Base-by-base conservation (phyloP, 2,888 invertebrate species). In the Lutraria lutraria region DNA sequence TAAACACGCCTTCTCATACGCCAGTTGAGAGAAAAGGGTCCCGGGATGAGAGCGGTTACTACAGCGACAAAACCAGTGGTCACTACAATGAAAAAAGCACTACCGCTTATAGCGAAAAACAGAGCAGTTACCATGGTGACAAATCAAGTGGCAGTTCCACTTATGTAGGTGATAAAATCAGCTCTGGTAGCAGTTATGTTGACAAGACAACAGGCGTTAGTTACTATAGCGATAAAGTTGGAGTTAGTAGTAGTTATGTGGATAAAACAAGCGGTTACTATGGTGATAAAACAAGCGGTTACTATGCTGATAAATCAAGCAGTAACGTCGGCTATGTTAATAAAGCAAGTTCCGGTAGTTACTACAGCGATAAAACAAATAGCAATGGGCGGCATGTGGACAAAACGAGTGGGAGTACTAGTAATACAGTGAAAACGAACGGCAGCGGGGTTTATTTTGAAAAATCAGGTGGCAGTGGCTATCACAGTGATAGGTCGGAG, bases 11-110 rank as follows among this genome's bases (percentile, higher is more conserved):
- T 43, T 54, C 84, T 13, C 76, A 72, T 53, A 31, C 76, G 21
- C 52, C 84, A 25, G 16, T 80, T 12, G 85, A 85, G 34, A 79
- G 85, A 43, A 85, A 80, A 34, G 60, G 80, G 29, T 85, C 79
- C 3, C 25, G 80, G 43, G 85, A 85, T 16, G 85, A 85, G n/a
- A 80, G 80, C 60, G 85, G 79, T 34, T 80, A 85, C 60, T 56
- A 79, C 13, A 85, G 85, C 76, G 85, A 85, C n/a, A 85, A 60
- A 80, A 80, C 85, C 19, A 79, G 80, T 85, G 31, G 52, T 34
- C 80, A 56, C 25, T 34, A 79, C 79, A 85, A 80, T 80, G 85
- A 56, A 25, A 85, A 80, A 25, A 85, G 16, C 31, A 29, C 16
- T 34, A 34, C 34, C 29, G 19, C 76, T 0, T 25, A 76, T 34